Conservation (phyloP, 2,797 vertebrate genomes). For the Rhyacichthys aspro region DNA sequence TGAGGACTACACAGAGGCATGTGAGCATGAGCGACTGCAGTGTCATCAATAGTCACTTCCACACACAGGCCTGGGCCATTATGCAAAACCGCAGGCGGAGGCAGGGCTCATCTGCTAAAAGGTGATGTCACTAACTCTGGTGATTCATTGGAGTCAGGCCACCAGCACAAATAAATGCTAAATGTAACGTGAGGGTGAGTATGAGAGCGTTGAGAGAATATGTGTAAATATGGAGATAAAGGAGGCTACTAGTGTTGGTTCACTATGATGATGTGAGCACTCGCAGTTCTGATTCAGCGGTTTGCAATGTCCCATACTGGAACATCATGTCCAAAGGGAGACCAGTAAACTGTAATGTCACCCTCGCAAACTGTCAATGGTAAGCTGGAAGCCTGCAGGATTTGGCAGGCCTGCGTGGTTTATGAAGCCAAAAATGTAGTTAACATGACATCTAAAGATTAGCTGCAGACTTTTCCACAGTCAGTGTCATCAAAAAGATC, state of each 20-base stretch:
- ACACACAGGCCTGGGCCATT: neutral
- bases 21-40: neutral
- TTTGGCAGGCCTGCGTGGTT: no score
- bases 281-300: neutral
- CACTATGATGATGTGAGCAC: no score
- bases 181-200: no score
- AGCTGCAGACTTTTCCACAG: no score
- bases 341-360: neutral
- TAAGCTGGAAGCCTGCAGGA: neutral
- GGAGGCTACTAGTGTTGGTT: no score
- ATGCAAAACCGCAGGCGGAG: neutral
- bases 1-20: neutral
- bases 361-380: neutral
- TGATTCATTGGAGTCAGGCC: neutral
- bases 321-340: neutral
- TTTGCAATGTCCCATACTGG: neutral
- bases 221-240: no score
- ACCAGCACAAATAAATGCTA: neutral
- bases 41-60: conserved; percentile 2
- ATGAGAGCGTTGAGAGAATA: no score
- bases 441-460: no score
- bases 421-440: no score
- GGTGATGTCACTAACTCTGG: conserved; percentile 1
- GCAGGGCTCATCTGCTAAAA: neutral
- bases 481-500: no score